Evolutionary conservation across 1,140 invertebrate species (phyloP).

Genomic region (Lepidurus packardi): DNA sequence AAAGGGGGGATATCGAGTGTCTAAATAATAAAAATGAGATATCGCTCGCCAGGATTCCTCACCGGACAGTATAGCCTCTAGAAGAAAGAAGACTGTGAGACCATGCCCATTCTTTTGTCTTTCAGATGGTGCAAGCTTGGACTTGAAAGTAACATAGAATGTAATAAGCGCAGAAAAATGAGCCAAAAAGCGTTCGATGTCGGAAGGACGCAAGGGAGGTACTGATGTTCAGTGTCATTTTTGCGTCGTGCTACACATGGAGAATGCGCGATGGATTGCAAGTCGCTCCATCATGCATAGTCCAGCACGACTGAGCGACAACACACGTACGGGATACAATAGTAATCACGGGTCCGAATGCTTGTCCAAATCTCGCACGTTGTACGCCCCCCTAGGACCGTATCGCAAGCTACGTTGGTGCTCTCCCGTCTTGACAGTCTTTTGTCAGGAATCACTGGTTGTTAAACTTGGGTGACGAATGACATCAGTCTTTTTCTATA

Average conservation of each 20-base stretch:
- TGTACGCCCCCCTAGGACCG: not conserved
- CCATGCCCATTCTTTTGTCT: too few species aligned
- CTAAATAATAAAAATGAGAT: too few species aligned
- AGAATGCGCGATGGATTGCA: not conserved
- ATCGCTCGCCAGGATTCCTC: too few species aligned
- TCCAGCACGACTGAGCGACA: not conserved
- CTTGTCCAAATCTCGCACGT: constrained; percentile 9
- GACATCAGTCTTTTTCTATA: too few species aligned
- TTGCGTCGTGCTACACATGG: not conserved
- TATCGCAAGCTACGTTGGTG: not conserved
- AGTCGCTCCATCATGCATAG: not conserved
- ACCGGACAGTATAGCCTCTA: too few species aligned
- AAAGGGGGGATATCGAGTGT: too few species aligned
- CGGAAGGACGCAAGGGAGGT: too few species aligned
- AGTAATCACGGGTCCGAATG: not conserved
- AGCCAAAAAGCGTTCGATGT: too few species aligned
- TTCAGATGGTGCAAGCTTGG: too few species aligned
- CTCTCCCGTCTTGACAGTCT: not conserved
- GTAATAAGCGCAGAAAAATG: too few species aligned
- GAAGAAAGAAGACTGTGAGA: too few species aligned
- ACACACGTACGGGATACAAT: not conserved
- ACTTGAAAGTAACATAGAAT: too few species aligned
- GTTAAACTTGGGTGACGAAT: not conserved
- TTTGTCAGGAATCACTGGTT: not conserved
- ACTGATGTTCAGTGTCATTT: not conserved